A percentile compares a stretch with the other conserved stretches of the same genome.
Evolutionary conservation across 2,113 vertebrate genomes (phyloP).

Genomic region (Illadopsis cleaveri): DNA sequence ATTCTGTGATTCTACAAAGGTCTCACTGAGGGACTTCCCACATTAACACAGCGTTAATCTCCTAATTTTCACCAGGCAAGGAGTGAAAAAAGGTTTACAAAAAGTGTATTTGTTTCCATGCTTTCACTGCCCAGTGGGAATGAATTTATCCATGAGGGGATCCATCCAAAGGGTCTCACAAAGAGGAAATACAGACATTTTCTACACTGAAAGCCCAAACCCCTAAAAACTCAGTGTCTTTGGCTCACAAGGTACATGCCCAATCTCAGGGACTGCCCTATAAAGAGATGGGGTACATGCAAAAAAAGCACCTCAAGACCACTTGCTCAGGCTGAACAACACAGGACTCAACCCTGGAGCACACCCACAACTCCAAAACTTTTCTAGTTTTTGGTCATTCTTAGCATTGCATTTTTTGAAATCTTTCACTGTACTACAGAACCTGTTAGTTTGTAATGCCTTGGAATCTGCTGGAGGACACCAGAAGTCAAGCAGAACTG

Average conservation of each 20-base stretch:
- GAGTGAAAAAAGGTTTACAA: not conserved
- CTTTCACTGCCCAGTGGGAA: not conserved
- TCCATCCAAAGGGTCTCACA: not conserved
- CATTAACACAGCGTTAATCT: not conserved
- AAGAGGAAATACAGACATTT: not conserved
- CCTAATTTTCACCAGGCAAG: not conserved
- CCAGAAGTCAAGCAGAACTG: not conserved
- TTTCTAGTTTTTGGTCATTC: not conserved
- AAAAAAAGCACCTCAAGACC: accelerated
- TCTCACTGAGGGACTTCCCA: not conserved
- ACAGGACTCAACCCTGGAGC: accelerated
- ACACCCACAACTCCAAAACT: not conserved
- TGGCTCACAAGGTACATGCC: not conserved
- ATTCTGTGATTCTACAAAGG: not conserved
- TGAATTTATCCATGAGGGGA: not conserved
- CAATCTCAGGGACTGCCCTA: not conserved
- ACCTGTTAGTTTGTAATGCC: not conserved
- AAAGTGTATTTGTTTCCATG: accelerated
- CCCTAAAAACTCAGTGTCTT: accelerated
- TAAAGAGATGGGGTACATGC: accelerated
- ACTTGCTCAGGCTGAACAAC: not conserved
- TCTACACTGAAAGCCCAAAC: not conserved
- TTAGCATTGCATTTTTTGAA: not conserved
- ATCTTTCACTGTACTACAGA: not conserved
- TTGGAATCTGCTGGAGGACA: not conserved